Evolutionary conservation across 2,797 vertebrate genomes (phyloP), one percentile per base, ranked within the genome.

Genomic region (Danionella dracula): DNA sequence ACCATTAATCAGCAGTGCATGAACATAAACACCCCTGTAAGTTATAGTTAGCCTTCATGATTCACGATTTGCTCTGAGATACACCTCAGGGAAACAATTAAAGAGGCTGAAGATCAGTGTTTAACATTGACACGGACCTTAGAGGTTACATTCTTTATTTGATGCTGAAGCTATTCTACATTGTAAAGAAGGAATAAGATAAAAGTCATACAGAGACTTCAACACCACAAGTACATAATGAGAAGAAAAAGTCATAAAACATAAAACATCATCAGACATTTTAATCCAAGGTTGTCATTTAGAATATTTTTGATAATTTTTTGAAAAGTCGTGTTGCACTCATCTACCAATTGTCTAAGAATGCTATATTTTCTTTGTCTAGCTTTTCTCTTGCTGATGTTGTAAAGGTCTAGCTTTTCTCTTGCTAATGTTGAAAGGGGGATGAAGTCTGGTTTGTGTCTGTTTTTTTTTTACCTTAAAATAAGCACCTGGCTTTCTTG

Each of bases 391-490:
- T 10, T 23, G 34, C 57, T 60, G 42, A 64, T 35, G 62, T 67
- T 35, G 46, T 49, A 67, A 44, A n/a, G 23, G 3, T 27, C 23
- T 3, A 3, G 23, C 53, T 66, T 46, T 15, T 31, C 50, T 44
- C 5, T 10, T 23, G 34, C 57, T 60, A 46, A 64, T 35, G 62
- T 67, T 35, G 46, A 45, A 67, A 44, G 38, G 4, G 13, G 17
- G 50, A 16, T 46, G 17, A 19, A 54, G 54, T 71, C 58, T 72
- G 41, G 63, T 69, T 71, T 72, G 20, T 74, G 73, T 76, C 74
- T 82, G 74, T 70, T 67, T 79, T 68, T 67, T 29, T 65, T 80
- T 60, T 70, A 17, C 23, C 44, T 66, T 46, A 64, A 75, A 76
- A 75, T 75, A 71, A 75, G 23, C 13, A 13, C 59, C 59, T 66